Evolutionary conservation across 2,888 invertebrate genomes (phyloP).

Genomic region (Vannuccia rotundouncinata): DNA sequence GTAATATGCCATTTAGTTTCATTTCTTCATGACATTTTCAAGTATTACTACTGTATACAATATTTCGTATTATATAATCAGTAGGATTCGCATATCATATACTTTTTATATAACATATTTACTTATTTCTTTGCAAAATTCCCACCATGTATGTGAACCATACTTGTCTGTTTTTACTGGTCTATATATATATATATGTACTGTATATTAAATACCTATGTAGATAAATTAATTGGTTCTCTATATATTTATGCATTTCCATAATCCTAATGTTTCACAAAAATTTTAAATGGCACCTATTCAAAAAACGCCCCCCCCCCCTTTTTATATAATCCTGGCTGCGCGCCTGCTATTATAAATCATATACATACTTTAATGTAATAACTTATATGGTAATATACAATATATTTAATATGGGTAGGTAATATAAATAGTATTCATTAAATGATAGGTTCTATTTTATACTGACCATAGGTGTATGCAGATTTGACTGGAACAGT

Average conservation of each 20-base stretch:
- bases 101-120: conserved; percentile 23
- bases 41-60: not conserved
- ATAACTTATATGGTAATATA: no score
- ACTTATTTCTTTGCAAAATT: conserved; percentile 26
- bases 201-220: conserved; percentile 26
- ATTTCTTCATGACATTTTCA: conserved; percentile 26
- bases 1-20: conserved; percentile 26
- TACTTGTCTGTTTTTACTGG: conserved; percentile 23
- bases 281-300: conserved; percentile 26
- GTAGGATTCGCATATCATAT: conserved; percentile 21
- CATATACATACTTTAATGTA: no score
- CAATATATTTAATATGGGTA: no score
- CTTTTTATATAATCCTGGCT: no score
- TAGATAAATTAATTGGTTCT: conserved; percentile 23
- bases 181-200: conserved; percentile 24
- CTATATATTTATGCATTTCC: conserved; percentile 26
- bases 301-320: no score
- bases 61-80: conserved; percentile 14
- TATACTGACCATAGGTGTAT: no score
- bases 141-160: conserved; percentile 26
- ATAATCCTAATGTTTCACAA: conserved; percentile 19
- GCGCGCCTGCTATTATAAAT: no score
- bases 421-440: no score
- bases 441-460: no score
- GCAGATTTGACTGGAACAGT: no score